phyloP scores from a whole-genome alignment of 2,113 vertebrate genomes.

The Calypte anna region DNA sequence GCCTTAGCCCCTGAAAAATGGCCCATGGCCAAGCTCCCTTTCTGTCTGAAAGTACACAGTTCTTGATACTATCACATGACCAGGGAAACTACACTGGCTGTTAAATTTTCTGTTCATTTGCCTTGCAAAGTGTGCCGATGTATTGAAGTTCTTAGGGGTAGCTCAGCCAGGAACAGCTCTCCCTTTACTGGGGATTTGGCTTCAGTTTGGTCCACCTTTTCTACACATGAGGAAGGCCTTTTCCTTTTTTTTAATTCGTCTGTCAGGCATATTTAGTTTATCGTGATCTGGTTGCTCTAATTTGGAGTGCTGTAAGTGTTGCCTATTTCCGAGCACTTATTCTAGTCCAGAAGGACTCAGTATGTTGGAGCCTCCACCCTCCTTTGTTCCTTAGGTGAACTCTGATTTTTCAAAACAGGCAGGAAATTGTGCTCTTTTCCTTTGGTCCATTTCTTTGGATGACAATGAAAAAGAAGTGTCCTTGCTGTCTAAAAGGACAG shows the following conservation, averaged over 20 bases:
- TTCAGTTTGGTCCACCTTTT: neutral
- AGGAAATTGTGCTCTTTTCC: slow-evolving; percentile 52
- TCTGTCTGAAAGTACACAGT: neutral
- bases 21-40: neutral
- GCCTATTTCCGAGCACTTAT: neutral
- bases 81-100: neutral
- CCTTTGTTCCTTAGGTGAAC: slow-evolving; percentile 48
- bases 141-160: neutral
- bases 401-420: slow-evolving; percentile 22
- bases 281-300: neutral
- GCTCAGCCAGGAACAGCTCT: neutral
- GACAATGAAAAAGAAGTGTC: neutral
- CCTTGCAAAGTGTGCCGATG: neutral
- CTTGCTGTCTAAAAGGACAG: slow-evolving; percentile 1
- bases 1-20: neutral
- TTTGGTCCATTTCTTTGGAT: slow-evolving; percentile 26
- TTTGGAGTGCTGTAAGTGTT: neutral
- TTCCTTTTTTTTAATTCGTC: neutral
- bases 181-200: neutral
- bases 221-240: neutral
- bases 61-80: neutral
- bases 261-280: neutral
- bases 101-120: neutral
- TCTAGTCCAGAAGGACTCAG: neutral
- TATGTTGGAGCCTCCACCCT: neutral